A percentile compares a stretch with the other conserved stretches of the same genome.
These are phyloP conservation scores for Periphyllus acericola DNA, from an alignment of 2,888 invertebrate genomes.

Conservation along the genomic window DNA sequence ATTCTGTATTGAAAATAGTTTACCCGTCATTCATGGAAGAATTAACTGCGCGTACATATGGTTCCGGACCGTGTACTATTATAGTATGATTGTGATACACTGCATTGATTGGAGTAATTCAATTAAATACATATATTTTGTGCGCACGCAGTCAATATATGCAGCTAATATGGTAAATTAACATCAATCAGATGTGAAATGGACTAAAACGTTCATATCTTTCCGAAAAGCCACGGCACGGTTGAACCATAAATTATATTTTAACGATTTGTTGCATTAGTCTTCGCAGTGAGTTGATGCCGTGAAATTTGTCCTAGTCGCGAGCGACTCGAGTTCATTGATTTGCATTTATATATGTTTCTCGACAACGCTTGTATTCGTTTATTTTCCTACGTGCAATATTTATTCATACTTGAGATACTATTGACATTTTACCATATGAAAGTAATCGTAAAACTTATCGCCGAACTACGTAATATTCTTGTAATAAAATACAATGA, in stretches of 20 bases:
- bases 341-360: neutral
- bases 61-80: no score
- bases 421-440: conserved; percentile 30
- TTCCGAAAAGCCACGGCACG: neutral
- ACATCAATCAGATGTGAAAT: neutral
- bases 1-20: no score
- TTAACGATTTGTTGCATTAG: conserved; percentile 35
- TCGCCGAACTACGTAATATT: neutral
- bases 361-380: neutral
- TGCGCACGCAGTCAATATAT: neutral
- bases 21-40: no score
- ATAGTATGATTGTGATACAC: no score
- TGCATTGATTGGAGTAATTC: neutral
- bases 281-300: neutral
- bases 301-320: neutral
- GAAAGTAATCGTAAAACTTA: conserved; percentile 40
- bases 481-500: neutral
- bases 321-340: neutral
- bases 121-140: neutral
- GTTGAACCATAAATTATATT: conserved; percentile 13
- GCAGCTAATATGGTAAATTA: neutral
- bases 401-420: conserved; percentile 9
- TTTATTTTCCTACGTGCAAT: conserved; percentile 1
- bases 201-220: neutral
- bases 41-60: no score